These are phyloP conservation scores for Melanostoma mellinum DNA, from an alignment of 2,888 invertebrate genomes.

Conservation along the genomic window DNA sequence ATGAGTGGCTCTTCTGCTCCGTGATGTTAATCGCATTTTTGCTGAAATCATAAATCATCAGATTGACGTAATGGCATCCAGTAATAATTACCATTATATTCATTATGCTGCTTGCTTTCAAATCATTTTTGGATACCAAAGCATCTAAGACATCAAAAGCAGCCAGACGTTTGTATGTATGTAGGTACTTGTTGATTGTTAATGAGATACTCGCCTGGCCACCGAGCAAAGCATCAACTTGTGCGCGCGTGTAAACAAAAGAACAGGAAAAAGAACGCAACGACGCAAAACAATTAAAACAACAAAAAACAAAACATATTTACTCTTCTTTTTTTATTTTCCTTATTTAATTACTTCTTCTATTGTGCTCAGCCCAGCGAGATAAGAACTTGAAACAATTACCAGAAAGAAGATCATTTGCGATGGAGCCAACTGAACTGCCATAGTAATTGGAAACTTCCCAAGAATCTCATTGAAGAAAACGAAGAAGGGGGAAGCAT, in stretches of 20 bases:
- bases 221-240: slow-evolving; percentile 11
- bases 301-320: slow-evolving; percentile 1
- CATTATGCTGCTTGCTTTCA: slow-evolving; percentile 47
- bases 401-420: slow-evolving; percentile 62
- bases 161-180: slow-evolving; percentile 8
- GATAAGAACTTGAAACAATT: slow-evolving; percentile 65
- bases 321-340: slow-evolving; percentile 33
- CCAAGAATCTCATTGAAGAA: slow-evolving; percentile 10
- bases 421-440: slow-evolving; percentile 21
- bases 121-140: slow-evolving; percentile 39
- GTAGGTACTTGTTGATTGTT: slow-evolving; percentile 16
- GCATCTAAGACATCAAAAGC: slow-evolving; percentile 29
- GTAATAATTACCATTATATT: slow-evolving; percentile 64
- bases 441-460: slow-evolving; percentile 16
- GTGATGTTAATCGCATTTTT: slow-evolving; percentile 59
- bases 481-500: neutral
- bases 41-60: slow-evolving; percentile 72
- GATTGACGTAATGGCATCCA: slow-evolving; percentile 68
- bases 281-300: slow-evolving; percentile 14
- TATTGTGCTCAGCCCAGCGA: slow-evolving; percentile 55
- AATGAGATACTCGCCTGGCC: slow-evolving; percentile 61
- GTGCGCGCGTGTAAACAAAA: slow-evolving; percentile 39
- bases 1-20: no score
- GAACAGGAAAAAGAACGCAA: slow-evolving; percentile 60
- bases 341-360: slow-evolving; percentile 67